Evolutionary conservation across 2,113 vertebrate genomes (phyloP).

Genomic region (Ascaphus truei): DNA sequence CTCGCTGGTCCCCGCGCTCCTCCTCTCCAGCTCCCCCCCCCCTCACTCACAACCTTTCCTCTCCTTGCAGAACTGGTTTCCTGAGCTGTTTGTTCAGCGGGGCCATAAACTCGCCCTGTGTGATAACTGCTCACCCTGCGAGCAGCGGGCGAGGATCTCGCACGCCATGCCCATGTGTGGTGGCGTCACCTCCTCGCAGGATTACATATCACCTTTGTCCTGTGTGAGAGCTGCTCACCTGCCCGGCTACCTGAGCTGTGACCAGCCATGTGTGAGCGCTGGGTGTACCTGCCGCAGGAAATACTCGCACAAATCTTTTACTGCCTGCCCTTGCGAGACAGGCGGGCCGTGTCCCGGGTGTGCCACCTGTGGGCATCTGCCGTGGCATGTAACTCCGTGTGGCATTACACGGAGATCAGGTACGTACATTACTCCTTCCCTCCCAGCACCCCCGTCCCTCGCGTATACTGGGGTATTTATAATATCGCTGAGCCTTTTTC

Average conservation of each 20-base stretch:
- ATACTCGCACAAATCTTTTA: slow-evolving; percentile 29
- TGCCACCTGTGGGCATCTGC: slow-evolving; percentile 38
- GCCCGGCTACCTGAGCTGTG: not conserved
- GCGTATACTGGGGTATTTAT: too few relatives aligned
- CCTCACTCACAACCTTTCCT: not conserved
- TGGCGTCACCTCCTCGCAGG: not conserved
- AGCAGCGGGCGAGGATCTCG: not conserved
- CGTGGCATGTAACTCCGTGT: slow-evolving; percentile 28
- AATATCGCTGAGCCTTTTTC: too few relatives aligned
- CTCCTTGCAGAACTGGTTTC: not conserved
- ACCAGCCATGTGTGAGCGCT: not conserved
- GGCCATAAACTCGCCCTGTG: not conserved
- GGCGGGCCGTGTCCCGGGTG: slow-evolving; percentile 10
- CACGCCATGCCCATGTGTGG: not conserved
- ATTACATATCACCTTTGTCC: not conserved
- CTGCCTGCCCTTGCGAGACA: slow-evolving; percentile 29
- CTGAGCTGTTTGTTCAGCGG: not conserved
- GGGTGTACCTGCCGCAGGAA: slow-evolving; percentile 41
- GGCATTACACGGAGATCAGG: slow-evolving; percentile 43
- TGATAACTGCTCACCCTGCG: too few relatives aligned
- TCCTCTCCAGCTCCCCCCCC: too few relatives aligned
- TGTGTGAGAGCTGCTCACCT: not conserved
- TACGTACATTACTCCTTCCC: too few relatives aligned
- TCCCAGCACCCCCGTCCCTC: too few relatives aligned
- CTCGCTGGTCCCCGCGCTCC: too few relatives aligned